Base-by-base conservation (phyloP, 2,888 invertebrate species). In the Cryptus viduatorius region DNA sequence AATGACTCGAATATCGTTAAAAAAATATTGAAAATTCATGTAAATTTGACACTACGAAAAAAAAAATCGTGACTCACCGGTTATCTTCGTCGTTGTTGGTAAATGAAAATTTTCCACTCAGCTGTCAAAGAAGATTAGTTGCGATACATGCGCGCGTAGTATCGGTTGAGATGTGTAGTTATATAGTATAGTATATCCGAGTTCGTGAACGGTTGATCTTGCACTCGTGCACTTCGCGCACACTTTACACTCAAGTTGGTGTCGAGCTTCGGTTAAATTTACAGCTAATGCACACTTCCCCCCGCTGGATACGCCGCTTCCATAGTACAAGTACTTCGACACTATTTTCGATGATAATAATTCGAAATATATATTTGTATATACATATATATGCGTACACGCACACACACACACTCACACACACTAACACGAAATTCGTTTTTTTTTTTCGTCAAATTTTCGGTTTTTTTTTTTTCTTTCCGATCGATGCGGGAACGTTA, bases 41-140 rank as follows among this genome's bases (percentile, higher is more conserved):
- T 7, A 37, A 37, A 8, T 37, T 37, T 37, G 37, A 37, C 37
- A 37, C 64, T 4, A 16, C 14, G 44, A 50, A 29, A 50, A 50
- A 59, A 48, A 59, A 46, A 50, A 48, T 72, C 69, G 4, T 78
- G 68, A 76, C 84, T 83, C 83, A 79, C 81, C 75, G 72, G 3
- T 53, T 24, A 44, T 16, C 7, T 50, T 68, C 37, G 37, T 71
- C 19, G 50, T 29, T 24, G 48, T 65, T 65, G 65, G 78, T 71
- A 75, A 79, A 77, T 71, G 84, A 82, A 82, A 83, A 84, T 56
- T 76, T 79, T 79, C 78, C 82, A 81, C 84, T 84, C 82, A 72
- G 81, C 79, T 84, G 81, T 81, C 84, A 79, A 82, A 76, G 84
- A 67, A 65, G 79, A 82, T 79, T 53, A 76, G 29, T 53, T 29